Base-by-base conservation (phyloP, 2,888 invertebrate genomes). In the Bombylius discolor region DNA sequence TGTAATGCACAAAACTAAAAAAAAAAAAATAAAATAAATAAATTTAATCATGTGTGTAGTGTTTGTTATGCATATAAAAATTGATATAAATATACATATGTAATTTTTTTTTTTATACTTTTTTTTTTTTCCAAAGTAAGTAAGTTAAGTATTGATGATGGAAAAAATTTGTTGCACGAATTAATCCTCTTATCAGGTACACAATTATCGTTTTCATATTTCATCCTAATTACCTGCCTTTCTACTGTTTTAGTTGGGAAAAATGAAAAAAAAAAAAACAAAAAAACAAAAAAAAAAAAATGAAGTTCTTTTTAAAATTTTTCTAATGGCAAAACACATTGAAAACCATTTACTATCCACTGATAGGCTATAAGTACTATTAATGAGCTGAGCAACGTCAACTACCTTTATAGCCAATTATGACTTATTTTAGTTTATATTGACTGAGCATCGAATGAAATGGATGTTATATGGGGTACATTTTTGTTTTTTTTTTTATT, bases 371-470 rank as follows among this genome's bases (percentile, higher is more conserved):
- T 42, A 42, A 7, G 39, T 42, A 42, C 36, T 36, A 36, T 36
- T 36, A 36, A 36, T 36, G 36, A 36, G 36, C 36, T 36, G 36
- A 23, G 23, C 9, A 36, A 36, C 9, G 36, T 36, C 36, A 36
- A 36, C 36, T 42, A 42, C 39, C 39, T 52, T 47, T 47, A 14
- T 47, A 14, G 34, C 32, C 54, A 54, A 49, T 54, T 54, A 54
- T 54, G 54, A 54, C 45, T 54, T 54, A 54, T 34, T 49, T 50
- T 14, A 49, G 42, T 32, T 9, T 36, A 36, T 36, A 36, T 9
- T 36, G 36, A 45, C 23, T 23, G 23, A 23, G 23, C 23, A 23
- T 23, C 23, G 23, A 23, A 23, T 23, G 23, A 23, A 23, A 23
- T 23, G 23, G 23, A 23, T 23, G 23, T 23, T 23, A 23, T 23